Conservation (phyloP, 2,113 vertebrate species). For the Mustelus asterias region DNA sequence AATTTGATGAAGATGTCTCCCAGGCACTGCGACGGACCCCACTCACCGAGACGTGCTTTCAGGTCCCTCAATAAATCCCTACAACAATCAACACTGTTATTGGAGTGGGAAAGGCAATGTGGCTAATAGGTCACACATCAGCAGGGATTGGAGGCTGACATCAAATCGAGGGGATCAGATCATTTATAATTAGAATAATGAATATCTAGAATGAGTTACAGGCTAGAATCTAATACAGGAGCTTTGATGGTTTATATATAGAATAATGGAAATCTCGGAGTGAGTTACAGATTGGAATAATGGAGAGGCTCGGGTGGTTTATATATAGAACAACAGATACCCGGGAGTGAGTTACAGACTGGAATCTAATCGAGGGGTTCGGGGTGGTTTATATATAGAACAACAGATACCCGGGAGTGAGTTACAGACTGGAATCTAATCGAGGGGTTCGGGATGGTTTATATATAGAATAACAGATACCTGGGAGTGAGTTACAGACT, state of each 20-base stretch:
- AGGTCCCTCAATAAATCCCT: slow-evolving; percentile 60
- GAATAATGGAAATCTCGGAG: too few species aligned
- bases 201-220: neutral
- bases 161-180: neutral
- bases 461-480: neutral
- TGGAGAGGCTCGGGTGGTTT: too few species aligned
- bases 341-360: too few species aligned
- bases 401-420: too few species aligned
- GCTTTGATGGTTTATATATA: too few species aligned
- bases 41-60: slow-evolving; percentile 56
- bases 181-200: neutral
- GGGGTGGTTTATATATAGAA: too few species aligned
- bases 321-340: too few species aligned
- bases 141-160: neutral
- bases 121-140: neutral
- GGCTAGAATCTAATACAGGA: too few species aligned
- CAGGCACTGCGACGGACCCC: slow-evolving; percentile 62
- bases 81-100: neutral
- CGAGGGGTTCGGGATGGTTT: too few species aligned
- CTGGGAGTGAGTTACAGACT: neutral
- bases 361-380: too few species aligned
- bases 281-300: too few species aligned
- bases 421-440: too few species aligned
- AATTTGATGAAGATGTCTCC: slow-evolving; percentile 64
- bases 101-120: neutral